phyloP scores from a whole-genome alignment of 2,888 invertebrate genomes.

The Halictus quadricinctus region DNA sequence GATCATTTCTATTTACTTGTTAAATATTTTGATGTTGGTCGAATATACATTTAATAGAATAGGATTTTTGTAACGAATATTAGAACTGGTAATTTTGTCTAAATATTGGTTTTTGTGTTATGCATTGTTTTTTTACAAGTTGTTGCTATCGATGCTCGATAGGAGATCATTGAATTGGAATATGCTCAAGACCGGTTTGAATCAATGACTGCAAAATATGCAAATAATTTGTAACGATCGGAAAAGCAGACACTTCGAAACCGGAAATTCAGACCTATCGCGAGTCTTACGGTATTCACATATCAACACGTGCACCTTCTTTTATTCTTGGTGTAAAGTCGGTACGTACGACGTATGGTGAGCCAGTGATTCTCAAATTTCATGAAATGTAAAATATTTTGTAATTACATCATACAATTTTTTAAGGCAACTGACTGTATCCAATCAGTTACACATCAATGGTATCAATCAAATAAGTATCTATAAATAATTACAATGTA shows the following conservation, averaged over 20 bases:
- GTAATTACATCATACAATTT: not conserved
- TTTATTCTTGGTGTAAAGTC: conserved; percentile 38
- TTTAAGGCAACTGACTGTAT: not conserved
- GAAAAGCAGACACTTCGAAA: conserved; percentile 30
- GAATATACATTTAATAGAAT: not conserved
- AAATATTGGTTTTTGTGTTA: not conserved
- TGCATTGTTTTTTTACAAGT: not conserved
- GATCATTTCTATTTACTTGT: not conserved
- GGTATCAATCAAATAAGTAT: no score
- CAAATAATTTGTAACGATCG: conserved; percentile 23
- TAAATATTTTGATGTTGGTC: not conserved
- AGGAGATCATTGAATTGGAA: not conserved
- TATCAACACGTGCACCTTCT: conserved; percentile 63
- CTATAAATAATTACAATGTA: not conserved
- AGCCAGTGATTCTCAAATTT: conserved; percentile 32
- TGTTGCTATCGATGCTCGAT: not conserved
- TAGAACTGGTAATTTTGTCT: not conserved
- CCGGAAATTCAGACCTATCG: conserved; percentile 54
- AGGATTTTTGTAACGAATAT: not conserved
- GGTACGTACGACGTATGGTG: conserved; percentile 6
- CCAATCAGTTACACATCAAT: not conserved
- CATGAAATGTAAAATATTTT: not conserved
- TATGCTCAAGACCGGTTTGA: not conserved
- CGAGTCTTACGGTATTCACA: conserved; percentile 66
- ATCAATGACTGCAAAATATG: not conserved